A percentile compares a stretch with the other conserved stretches of the same genome.
Conservation (phyloP, 92 coral and sea anemone species). For the Epizoanthus illoricatus region DNA sequence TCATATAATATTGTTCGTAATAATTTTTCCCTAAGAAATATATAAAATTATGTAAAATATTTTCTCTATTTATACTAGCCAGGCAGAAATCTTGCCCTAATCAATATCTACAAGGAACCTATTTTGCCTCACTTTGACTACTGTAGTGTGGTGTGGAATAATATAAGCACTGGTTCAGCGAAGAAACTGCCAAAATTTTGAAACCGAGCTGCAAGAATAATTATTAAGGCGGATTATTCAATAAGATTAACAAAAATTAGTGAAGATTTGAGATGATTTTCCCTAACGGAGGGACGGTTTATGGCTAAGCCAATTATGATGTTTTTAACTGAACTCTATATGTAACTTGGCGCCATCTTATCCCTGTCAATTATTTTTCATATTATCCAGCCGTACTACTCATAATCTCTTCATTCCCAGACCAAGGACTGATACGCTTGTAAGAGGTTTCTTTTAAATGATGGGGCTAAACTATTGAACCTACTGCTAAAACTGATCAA, state of each 20-base stretch:
- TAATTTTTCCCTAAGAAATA: too few species aligned
- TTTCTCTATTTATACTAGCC: too few species aligned
- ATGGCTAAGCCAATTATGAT: not conserved
- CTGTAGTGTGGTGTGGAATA: not conserved
- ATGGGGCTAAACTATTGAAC: not conserved
- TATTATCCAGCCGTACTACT: not conserved
- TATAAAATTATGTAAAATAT: too few species aligned
- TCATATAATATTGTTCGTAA: too few species aligned
- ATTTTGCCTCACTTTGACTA: not conserved
- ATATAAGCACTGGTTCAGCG: not conserved
- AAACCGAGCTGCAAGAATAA: not conserved
- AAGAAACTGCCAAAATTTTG: not conserved
- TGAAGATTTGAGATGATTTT: not conserved
- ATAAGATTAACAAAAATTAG: not conserved
- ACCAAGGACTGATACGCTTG: not conserved
- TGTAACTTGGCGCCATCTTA: not conserved
- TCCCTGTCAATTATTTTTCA: not conserved
- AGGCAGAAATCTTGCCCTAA: too few species aligned
- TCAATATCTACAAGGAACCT: too few species aligned
- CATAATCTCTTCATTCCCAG: not conserved
- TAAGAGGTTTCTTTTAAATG: not conserved
- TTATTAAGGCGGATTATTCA: not conserved
- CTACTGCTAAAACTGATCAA: not conserved
- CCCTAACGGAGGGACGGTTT: not conserved
- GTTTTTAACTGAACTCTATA: not conserved